These are phyloP conservation scores for Gobio gobio DNA, from an alignment of 2,113 vertebrate genomes.

Conservation along the genomic window DNA sequence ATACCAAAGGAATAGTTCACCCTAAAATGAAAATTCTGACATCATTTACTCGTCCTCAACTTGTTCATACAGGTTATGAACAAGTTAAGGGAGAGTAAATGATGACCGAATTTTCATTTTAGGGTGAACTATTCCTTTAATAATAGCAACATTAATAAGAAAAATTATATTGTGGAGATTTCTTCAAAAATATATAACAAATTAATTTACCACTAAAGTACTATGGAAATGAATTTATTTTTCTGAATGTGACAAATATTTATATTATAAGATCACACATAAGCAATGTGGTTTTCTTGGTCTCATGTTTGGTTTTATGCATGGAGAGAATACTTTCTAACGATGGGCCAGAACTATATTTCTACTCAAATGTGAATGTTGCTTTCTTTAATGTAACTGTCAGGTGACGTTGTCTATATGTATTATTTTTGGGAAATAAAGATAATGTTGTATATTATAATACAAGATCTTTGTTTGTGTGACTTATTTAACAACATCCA, in stretches of 20 bases:
- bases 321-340: constrained; percentile 58
- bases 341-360: constrained; percentile 61
- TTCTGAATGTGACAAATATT: constrained; percentile 58
- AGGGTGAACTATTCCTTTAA: not conserved
- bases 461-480: not conserved
- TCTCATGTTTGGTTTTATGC: constrained; percentile 45
- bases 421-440: constrained; percentile 66
- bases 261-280: constrained; percentile 51
- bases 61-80: too few relatives aligned
- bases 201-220: constrained; percentile 56
- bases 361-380: constrained; percentile 63
- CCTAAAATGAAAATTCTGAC: too few relatives aligned
- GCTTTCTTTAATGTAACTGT: constrained; percentile 62
- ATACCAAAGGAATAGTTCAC: not conserved
- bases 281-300: constrained; percentile 45
- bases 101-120: too few relatives aligned
- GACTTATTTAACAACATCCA: not conserved
- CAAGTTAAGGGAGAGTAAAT: too few relatives aligned
- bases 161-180: constrained; percentile 54
- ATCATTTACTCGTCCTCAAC: too few relatives aligned
- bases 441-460: constrained; percentile 53
- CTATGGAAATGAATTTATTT: constrained; percentile 65
- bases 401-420: constrained; percentile 57
- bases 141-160: constrained; percentile 21
- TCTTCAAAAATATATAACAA: constrained; percentile 55